Evolutionary conservation across 2,797 vertebrate genomes (phyloP).

Genomic region (Cuculus canorus): DNA sequence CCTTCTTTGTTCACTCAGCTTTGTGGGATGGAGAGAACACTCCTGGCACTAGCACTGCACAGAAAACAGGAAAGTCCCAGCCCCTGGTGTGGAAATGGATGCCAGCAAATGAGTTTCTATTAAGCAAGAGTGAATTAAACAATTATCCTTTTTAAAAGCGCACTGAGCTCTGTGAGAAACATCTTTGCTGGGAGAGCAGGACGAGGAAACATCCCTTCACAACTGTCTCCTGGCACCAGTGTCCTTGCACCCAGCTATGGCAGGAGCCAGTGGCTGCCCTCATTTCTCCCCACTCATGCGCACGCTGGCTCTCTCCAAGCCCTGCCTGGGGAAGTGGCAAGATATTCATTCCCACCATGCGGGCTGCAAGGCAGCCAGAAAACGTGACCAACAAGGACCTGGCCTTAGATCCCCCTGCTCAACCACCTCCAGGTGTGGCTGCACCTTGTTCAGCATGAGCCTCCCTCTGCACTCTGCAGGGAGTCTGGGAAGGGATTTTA

Average conservation of each 20-base stretch:
- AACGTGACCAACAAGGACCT: background rate
- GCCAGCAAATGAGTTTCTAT: background rate
- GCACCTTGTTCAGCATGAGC: background rate
- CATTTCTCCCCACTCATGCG: background rate
- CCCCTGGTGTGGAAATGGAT: background rate
- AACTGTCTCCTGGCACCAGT: background rate
- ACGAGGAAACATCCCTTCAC: background rate
- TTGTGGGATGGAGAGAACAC: background rate
- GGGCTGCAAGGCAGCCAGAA: background rate
- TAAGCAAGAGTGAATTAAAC: background rate
- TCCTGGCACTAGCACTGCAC: background rate
- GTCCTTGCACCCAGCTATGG: background rate
- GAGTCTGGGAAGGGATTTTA: background rate
- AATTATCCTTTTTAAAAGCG: constrained; percentile 6
- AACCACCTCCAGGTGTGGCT: background rate
- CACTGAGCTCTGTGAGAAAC: background rate
- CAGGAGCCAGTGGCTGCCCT: background rate
- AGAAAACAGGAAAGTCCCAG: background rate
- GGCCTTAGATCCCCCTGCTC: background rate
- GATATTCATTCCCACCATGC: background rate
- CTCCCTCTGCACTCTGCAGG: fast-evolving
- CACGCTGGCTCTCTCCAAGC: background rate
- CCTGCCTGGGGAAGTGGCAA: fast-evolving
- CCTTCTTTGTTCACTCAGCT: background rate
- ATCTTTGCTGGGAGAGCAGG: background rate